Conservation (phyloP, 2,113 vertebrate genomes). For the Rhinolophus sinicus region DNA sequence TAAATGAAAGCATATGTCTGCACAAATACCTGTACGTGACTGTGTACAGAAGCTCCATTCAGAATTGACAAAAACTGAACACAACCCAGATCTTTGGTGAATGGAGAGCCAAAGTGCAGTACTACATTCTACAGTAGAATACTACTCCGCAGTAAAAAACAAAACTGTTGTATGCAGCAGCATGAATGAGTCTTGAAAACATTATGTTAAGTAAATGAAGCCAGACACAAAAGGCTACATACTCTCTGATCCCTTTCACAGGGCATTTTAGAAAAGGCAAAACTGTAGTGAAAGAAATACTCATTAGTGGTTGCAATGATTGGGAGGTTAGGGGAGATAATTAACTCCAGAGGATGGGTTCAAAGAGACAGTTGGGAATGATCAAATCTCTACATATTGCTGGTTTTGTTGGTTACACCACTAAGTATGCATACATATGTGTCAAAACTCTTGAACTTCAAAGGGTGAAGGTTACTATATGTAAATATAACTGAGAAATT, state of each 20-base stretch:
- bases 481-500: neutral
- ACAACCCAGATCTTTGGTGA: neutral
- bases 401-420: neutral
- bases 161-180: fast-evolving
- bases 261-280: neutral
- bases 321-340: too few relatives aligned
- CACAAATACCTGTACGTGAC: neutral
- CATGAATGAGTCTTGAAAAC: neutral
- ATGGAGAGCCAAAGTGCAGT: too few relatives aligned
- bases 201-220: fast-evolving
- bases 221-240: fast-evolving
- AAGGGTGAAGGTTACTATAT: neutral
- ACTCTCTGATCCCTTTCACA: neutral
- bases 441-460: neutral
- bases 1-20: neutral
- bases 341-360: neutral
- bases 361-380: neutral
- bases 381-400: neutral
- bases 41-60: neutral
- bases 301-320: too few relatives aligned
- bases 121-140: fast-evolving
- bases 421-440: neutral
- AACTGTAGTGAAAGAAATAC: neutral
- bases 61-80: neutral
- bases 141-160: neutral